Base-by-base conservation (phyloP, 2,888 invertebrate genomes). In the Lamellibrachia satsuma region DNA sequence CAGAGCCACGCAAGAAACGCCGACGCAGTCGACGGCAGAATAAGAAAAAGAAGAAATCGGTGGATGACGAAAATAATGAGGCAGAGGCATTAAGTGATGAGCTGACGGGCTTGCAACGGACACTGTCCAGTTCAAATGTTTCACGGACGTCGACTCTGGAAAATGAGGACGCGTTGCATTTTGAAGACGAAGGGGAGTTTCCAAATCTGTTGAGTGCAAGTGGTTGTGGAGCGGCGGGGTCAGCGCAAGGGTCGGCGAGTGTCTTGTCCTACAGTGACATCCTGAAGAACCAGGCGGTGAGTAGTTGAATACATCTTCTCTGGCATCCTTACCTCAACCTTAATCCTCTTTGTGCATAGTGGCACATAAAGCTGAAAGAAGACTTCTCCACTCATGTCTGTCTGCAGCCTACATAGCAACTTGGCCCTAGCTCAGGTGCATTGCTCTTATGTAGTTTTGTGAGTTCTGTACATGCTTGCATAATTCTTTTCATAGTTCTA, bases 141-240 rank as follows among this genome's bases (percentile, higher is more conserved):
- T 94, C 94, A 9, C 92, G 94, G 90, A 92, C 94, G 51, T 94
- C 93, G 3, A 75, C 91, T 39, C 11, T 57, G 15, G 93, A 92
- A 39, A 75, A 92, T 3, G 92, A 92, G 52, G 60, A 52, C 52
- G 22, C 57, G 60, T 92, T 96, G 92, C 95, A 96, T 93, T 96
- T 96, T 93, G 96, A 96, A 91, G 96, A 96, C 93, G 95, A 95
- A 55, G 95, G 95, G 27, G 96, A 96, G 93, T 96, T 96, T 93
- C 96, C 96, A 2, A 95, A 95, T 90, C 93, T 96, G 60, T 57
- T 93, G 90, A 93, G 93, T 91, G 93, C 94, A 22, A 93, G 92
- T 27, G 94, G 93, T 7, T 93, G 93, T 90, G 90, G 92, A 52
- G 90, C 91, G 2, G 91, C 75, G n/a, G 57, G 91, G n/a, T 52